Evolutionary conservation across 2,113 vertebrate genomes (phyloP), one percentile per base, ranked within the genome.

Genomic region (Pogona vitticeps): DNA sequence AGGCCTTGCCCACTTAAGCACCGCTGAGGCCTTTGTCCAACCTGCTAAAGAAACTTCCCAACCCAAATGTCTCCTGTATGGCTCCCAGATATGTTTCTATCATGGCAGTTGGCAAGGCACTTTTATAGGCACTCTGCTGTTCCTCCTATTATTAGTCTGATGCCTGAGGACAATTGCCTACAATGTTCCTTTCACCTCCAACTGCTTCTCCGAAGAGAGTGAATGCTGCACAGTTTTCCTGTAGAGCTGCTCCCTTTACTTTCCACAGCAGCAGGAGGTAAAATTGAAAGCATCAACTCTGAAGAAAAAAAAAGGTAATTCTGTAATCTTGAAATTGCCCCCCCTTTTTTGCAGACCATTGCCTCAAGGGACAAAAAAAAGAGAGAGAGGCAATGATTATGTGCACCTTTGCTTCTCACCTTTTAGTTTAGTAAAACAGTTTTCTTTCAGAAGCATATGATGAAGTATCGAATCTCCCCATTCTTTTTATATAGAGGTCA

Each of bases 151-250:
- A 95, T 91, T 92, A 94, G 87, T 89, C 86, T 91, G 70, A 88
- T 94, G 95, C 94, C 93, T 92, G 86, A n/a, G 90, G 94, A 94
- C 88, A 93, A 92, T 59, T 89, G 82, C 91, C 82, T 93, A 85
- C 80, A 42, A 86, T 21, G 84, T 78, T 91, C 87, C 38, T 88
- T 91, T 76, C 46, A 94, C 82, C 88, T 92, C 91, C 89, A 76
- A 76, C 68, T 67, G 0, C 71, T 88, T 86, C 86, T 91, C 90
- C 46, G 73, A 81, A 23, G 78, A 68, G 87, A 91, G 65, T 61
- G 89, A 93, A 93, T 68, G 88, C 40, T 84, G 71, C 83, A 84
- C 46, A n/a, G 61, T 5, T 76, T 83, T 82, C 88, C 82, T 86
- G 86, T 79, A 67, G 6, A 67, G 42, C 12, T 84, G 68, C 85